These are phyloP conservation scores for Myathropa florea DNA, from an alignment of 2,888 invertebrate species.

Conservation along the genomic window DNA sequence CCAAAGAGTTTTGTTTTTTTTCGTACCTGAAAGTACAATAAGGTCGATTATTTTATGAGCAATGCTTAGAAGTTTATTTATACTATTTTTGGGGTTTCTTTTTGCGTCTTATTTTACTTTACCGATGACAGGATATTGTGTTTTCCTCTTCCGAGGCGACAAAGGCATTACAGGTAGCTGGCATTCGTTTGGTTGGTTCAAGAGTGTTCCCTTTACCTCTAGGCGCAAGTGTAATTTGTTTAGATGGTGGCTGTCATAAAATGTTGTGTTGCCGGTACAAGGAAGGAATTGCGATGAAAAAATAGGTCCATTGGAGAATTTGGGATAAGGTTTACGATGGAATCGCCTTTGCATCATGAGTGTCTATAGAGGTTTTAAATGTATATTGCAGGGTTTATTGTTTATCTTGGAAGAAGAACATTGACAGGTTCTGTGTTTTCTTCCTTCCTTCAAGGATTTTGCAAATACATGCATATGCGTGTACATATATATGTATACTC, in stretches of 20 bases:
- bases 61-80: slow-evolving; percentile 29
- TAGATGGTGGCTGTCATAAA: not conserved
- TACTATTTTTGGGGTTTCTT: not conserved
- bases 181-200: not conserved
- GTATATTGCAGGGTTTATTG: not conserved
- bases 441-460: not conserved
- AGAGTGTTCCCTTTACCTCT: not conserved
- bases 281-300: not conserved
- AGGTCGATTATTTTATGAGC: slow-evolving; percentile 30
- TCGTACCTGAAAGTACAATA: slow-evolving; percentile 11
- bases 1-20: not conserved
- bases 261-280: not conserved
- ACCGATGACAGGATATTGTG: slow-evolving; percentile 17
- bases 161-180: not conserved
- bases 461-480: no score
- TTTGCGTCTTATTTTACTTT: not conserved
- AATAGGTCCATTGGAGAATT: not conserved
- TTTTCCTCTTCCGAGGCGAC: not conserved
- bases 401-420: not conserved
- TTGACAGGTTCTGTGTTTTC: no score
- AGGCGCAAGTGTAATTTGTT: not conserved
- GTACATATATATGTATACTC: no score
- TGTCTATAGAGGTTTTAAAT: no score
- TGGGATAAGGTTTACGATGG: not conserved
- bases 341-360: not conserved